phyloP scores from a whole-genome alignment of 2,797 vertebrate genomes.

The Perodicticus potto region DNA sequence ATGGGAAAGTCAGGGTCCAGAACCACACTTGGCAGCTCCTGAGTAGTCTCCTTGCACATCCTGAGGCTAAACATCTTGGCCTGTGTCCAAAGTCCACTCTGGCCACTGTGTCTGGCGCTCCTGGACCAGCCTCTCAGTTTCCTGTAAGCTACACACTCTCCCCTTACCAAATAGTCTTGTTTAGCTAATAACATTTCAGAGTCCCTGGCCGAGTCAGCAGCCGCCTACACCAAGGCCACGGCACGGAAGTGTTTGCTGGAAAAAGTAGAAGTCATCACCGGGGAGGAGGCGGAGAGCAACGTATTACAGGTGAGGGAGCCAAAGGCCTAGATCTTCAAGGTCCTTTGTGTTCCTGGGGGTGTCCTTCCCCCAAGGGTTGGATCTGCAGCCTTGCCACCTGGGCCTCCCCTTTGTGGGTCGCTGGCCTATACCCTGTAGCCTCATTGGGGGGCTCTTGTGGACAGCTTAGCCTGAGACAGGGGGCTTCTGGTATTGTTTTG shows the following conservation, averaged over 20 bases:
- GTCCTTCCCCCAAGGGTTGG: background rate
- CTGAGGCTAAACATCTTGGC: rapidly evolving
- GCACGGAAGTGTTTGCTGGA: conserved; percentile 97
- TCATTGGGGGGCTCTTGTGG: background rate
- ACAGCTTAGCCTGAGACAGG: background rate
- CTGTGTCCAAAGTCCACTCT: no score
- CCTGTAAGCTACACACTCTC: background rate
- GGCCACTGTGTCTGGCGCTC: background rate
- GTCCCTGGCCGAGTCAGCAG: conserved; percentile 98
- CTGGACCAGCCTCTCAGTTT: background rate
- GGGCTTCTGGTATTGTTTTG: background rate
- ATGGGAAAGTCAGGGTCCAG: background rate
- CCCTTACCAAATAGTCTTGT: conserved; percentile 67
- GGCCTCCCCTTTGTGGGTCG: background rate
- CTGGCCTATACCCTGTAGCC: background rate
- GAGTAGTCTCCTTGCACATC: background rate
- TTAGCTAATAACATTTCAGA: conserved; percentile 94
- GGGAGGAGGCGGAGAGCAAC: conserved; percentile 98
- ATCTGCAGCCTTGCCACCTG: background rate
- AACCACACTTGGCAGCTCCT: background rate
- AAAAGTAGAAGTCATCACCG: conserved; percentile 98
- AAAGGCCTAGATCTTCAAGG: background rate
- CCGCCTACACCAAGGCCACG: conserved; percentile 99
- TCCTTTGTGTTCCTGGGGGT: background rate
- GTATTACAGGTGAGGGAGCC: conserved; percentile 94